Conservation (phyloP, 64 coral and sea anemone genomes). For the Montipora foliosa region DNA sequence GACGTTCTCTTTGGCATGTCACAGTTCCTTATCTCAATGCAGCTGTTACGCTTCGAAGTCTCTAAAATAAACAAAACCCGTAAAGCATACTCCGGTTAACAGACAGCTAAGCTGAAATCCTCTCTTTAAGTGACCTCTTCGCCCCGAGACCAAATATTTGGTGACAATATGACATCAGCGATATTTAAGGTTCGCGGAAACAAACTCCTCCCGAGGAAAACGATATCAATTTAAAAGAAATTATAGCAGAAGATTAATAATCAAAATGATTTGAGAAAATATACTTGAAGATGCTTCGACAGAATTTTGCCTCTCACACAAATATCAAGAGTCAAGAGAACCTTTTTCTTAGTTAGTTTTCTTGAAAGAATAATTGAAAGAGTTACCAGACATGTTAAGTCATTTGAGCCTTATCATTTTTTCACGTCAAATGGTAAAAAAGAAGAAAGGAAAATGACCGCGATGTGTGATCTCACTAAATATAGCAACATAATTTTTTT, state of each 20-base stretch:
- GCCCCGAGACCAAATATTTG: background rate
- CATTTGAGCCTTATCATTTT: too few relatives aligned
- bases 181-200: background rate
- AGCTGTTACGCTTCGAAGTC: conserved; percentile 18
- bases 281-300: too few relatives aligned
- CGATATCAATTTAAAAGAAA: too few relatives aligned
- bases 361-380: too few relatives aligned
- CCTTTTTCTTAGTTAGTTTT: too few relatives aligned
- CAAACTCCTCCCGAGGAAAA: background rate
- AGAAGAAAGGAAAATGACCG: too few relatives aligned
- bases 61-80: conserved; percentile 11
- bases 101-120: background rate
- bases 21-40: conserved; percentile 24
- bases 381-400: background rate
- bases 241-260: background rate
- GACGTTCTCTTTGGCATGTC: conserved; percentile 88
- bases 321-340: too few relatives aligned
- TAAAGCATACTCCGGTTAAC: background rate
- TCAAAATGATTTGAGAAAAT: background rate
- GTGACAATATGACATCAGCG: conserved; percentile 28
- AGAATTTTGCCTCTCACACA: too few relatives aligned
- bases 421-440: too few relatives aligned
- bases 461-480: background rate
- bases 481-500: too few relatives aligned
- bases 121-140: background rate